These are phyloP conservation scores for Heliconius hermathena DNA, from an alignment of 1,140 invertebrate genomes.

Conservation along the genomic window DNA sequence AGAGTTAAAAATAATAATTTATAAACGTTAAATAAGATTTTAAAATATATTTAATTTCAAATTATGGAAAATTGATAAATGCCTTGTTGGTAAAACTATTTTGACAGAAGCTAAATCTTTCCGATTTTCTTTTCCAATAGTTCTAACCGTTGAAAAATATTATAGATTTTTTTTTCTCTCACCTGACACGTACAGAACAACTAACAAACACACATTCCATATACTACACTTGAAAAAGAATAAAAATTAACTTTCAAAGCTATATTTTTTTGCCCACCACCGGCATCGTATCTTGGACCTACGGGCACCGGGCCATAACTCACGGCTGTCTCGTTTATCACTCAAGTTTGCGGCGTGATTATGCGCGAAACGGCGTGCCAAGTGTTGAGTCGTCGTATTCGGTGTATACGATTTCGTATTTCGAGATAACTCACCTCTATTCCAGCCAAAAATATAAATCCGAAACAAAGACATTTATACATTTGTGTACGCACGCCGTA, in stretches of 20 bases:
- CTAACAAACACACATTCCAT: background rate
- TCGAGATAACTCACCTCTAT: constrained; percentile 19
- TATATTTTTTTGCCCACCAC: background rate
- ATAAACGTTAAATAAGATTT: too few relatives aligned
- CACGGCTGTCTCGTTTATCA: constrained; percentile 36
- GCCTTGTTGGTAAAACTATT: too few relatives aligned
- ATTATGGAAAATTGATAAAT: too few relatives aligned
- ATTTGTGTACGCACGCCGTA: background rate
- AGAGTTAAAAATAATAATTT: too few relatives aligned
- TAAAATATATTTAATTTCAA: too few relatives aligned
- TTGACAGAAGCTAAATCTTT: too few relatives aligned
- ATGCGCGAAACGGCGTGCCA: constrained; percentile 33
- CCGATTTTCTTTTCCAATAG: too few relatives aligned
- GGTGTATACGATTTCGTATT: constrained; percentile 32
- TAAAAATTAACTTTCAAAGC: background rate
- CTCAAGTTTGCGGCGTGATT: constrained; percentile 30
- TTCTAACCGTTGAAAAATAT: too few relatives aligned
- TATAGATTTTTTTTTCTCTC: too few relatives aligned
- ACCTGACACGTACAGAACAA: background rate
- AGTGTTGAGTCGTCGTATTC: constrained; percentile 33
- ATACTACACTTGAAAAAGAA: background rate
- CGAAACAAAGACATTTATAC: background rate
- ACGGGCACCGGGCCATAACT: constrained; percentile 16
- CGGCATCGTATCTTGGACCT: constrained; percentile 11
- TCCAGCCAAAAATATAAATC: constrained; percentile 13